Conservation (phyloP, 2,113 vertebrate genomes). For the Deroptyus accipitrinus region DNA sequence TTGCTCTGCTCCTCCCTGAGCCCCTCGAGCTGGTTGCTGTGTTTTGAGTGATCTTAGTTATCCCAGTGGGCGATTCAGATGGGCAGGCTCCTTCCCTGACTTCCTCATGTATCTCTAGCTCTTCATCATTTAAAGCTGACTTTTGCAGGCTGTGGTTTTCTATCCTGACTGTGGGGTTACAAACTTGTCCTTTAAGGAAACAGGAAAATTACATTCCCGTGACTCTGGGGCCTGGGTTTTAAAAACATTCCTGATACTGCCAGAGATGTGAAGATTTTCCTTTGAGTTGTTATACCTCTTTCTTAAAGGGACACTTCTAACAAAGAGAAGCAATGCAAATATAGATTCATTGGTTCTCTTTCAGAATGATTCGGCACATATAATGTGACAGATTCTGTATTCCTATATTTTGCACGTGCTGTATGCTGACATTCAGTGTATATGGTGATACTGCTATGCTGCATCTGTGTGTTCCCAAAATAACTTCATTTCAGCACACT, state of each 20-base stretch:
- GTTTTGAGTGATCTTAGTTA: neutral
- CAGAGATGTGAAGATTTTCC: slow-evolving; percentile 4
- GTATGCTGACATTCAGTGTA: neutral
- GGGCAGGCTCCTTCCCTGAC: neutral
- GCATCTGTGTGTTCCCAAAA: slow-evolving; percentile 26
- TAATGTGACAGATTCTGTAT: neutral
- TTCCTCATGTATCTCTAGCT: neutral
- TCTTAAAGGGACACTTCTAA: neutral
- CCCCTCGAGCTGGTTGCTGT: neutral
- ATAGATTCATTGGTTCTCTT: neutral
- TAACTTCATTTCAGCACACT: neutral
- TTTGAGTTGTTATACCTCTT: neutral
- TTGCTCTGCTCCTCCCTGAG: neutral
- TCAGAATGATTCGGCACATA: neutral
- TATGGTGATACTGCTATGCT: neutral
- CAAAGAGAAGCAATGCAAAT: neutral
- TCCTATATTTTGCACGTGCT: neutral
- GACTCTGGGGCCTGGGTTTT: neutral
- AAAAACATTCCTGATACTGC: neutral
- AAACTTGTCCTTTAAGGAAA: slow-evolving; percentile 6
- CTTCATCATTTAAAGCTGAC: neutral
- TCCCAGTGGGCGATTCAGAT: neutral
- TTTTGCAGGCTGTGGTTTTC: neutral
- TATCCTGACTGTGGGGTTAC: neutral
- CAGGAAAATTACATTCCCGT: neutral